Evolutionary conservation across 1,140 invertebrate species (phyloP).

Genomic region (Kradibia gibbosae): DNA sequence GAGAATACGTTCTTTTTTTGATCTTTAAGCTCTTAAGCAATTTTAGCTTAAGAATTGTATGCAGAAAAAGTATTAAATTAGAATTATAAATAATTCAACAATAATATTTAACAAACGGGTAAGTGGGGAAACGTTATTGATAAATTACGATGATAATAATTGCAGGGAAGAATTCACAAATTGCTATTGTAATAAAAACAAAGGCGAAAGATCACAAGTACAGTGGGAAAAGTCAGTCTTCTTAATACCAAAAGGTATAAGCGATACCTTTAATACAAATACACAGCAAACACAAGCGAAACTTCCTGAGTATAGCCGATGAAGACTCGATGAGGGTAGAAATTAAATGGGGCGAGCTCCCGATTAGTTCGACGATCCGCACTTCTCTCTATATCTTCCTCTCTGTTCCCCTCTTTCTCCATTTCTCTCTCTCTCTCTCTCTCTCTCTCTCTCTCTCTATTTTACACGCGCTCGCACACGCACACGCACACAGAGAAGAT

Average conservation of each 20-base stretch:
- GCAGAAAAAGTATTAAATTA: no score
- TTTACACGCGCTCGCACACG: no score
- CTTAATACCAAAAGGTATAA: neutral
- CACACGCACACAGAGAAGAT: no score
- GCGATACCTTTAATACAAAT: conserved; percentile 50
- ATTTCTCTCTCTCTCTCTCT: no score
- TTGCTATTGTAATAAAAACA: neutral
- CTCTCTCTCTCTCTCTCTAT: no score
- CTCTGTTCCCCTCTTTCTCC: no score
- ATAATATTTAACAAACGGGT: neutral
- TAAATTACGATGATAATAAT: neutral
- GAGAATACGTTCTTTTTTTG: no score
- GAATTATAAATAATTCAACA: neutral
- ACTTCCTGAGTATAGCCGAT: neutral
- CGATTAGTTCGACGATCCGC: conserved; percentile 57
- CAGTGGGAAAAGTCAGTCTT: neutral
- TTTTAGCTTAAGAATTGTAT: no score
- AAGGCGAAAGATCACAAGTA: neutral
- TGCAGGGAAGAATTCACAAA: neutral
- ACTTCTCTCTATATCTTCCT: conserved; percentile 34
- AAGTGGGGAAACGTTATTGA: neutral
- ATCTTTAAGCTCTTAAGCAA: no score
- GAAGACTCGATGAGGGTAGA: conserved; percentile 30
- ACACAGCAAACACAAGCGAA: conserved; percentile 28
- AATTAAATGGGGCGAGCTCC: conserved; percentile 55